These are phyloP conservation scores for Notolabrus celidotus DNA, from an alignment of 2,797 vertebrate species.

Conservation along the genomic window DNA sequence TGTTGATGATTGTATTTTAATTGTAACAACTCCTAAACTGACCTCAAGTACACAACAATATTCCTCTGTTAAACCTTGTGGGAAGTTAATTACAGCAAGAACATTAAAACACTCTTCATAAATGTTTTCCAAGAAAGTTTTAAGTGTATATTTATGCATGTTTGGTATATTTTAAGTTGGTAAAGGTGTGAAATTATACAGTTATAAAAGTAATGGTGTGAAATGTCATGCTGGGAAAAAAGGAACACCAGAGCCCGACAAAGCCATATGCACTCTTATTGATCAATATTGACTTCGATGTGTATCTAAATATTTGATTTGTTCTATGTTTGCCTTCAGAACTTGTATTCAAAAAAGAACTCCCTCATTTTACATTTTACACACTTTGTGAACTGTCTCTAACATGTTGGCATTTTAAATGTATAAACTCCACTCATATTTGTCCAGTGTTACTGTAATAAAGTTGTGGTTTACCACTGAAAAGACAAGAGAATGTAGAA, in stretches of 20 bases:
- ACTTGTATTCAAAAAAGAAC: background rate
- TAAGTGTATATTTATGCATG: background rate
- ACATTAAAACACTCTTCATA: background rate
- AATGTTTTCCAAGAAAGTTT: background rate
- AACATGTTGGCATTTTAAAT: conserved; percentile 12
- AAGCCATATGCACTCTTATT: conserved; percentile 2
- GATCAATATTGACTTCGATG: background rate
- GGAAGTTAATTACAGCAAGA: background rate
- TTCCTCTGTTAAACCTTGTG: conserved; percentile 3
- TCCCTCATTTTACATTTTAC: background rate
- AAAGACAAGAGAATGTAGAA: conserved; percentile 54
- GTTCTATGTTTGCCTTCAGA: background rate
- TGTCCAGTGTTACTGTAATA: conserved; percentile 32
- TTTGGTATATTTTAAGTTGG: conserved; percentile 9
- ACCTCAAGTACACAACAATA: background rate
- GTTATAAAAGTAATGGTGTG: too few relatives aligned
- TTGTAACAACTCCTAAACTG: conserved; percentile 12
- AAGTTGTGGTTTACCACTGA: conserved; percentile 36
- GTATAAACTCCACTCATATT: conserved; percentile 4
- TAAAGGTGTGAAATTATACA: background rate
- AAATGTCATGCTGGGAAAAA: conserved; percentile 1
- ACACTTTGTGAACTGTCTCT: conserved; percentile 17
- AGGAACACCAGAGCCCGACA: background rate
- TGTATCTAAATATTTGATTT: background rate
- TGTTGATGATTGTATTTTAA: conserved; percentile 25